Evolutionary conservation across 1,140 invertebrate species (phyloP), one percentile per base, ranked within the genome.

Genomic region (Ladona fulva): DNA sequence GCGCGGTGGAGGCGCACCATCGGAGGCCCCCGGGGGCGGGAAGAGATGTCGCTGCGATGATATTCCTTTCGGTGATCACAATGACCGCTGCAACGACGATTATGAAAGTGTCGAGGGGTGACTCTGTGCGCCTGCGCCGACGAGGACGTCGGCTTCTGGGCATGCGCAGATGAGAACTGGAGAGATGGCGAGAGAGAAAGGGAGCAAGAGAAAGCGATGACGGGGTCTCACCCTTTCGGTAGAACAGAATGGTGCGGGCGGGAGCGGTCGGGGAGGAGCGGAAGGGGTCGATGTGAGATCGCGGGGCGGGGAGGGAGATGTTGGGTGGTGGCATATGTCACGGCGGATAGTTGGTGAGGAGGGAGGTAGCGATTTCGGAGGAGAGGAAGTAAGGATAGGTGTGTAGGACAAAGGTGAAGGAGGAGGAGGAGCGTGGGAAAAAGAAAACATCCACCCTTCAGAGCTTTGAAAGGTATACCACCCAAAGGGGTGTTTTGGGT

Each of bases 1-100:
- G 3, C 52, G 14, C 52, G 52, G 52, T 3, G 12, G 52, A 19
- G 14, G 14, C 3, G 52, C 52, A 16, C 12, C 52, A 66, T 3
- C 1, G 52, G 52, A 12, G n/a, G 52, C 16, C 52, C 14, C 5
- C 16, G 52, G 16, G 52, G 52, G 52, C 52, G 52, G 52, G 52
- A 19, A 22, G 52, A 66, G 52, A 66, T 66, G 52, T 19, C 52
- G 3, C 52, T 12, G 52, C 52, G n/a, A 22, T 19, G 3, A 66
- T 66, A 66, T 66, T 66, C 52, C 52, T 66, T 66, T 66, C 52
- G 52, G 52, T 66, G 52, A 66, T 66, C 52, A 66, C 52, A 66
- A 66, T 66, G 52, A 66, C 52, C 52, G 52, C 52, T 66, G 52
- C 52, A 5, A 22, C 16, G 52, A 12, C 52, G 52, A 66, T 66